Percentiles rank a stretch among this genome's conserved stretches.
phyloP scores from a whole-genome alignment of 2,797 vertebrate genomes.

The Fistularia tabacaria region DNA sequence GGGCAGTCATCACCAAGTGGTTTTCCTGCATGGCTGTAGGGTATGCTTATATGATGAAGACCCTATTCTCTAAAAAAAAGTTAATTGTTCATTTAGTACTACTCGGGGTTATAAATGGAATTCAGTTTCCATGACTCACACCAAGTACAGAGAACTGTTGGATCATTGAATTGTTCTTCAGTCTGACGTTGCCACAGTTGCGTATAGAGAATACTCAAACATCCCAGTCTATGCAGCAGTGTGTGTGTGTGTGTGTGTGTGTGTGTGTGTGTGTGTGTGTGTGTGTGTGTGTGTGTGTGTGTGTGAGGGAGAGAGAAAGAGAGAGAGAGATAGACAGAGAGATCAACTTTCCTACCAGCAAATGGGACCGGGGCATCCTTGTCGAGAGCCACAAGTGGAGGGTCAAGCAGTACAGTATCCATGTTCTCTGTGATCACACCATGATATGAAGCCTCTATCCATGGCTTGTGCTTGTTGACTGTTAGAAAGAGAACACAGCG shows the following conservation, averaged over 20 bases:
- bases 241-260: constrained; percentile 2
- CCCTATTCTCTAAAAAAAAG: constrained; percentile 2
- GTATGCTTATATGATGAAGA: too few species aligned
- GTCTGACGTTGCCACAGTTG: constrained; percentile 42
- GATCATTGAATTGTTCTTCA: constrained; percentile 38
- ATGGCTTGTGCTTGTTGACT: constrained; percentile 99
- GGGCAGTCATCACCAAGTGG: too few species aligned
- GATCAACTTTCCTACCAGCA: constrained; percentile 81
- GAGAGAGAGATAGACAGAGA: background rate
- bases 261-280: background rate
- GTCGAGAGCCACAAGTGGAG: constrained; percentile 93
- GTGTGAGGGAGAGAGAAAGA: background rate
- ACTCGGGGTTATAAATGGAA: constrained; percentile 43
- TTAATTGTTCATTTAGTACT: constrained; percentile 9
- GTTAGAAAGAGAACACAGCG: constrained; percentile 21
- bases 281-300: background rate
- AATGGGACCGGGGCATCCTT: constrained; percentile 94
- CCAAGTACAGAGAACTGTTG: constrained; percentile 35
- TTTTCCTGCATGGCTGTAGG: too few species aligned
- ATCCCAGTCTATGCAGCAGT: background rate
- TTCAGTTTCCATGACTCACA: constrained; percentile 46
- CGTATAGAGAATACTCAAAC: constrained; percentile 30
- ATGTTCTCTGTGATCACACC: constrained; percentile 96
- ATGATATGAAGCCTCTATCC: constrained; percentile 98
- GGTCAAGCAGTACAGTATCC: constrained; percentile 92